A percentile compares a stretch with the other conserved stretches of the same genome.
phyloP scores from a whole-genome alignment of 2,888 invertebrate genomes.

The Coenonympha glycerion region DNA sequence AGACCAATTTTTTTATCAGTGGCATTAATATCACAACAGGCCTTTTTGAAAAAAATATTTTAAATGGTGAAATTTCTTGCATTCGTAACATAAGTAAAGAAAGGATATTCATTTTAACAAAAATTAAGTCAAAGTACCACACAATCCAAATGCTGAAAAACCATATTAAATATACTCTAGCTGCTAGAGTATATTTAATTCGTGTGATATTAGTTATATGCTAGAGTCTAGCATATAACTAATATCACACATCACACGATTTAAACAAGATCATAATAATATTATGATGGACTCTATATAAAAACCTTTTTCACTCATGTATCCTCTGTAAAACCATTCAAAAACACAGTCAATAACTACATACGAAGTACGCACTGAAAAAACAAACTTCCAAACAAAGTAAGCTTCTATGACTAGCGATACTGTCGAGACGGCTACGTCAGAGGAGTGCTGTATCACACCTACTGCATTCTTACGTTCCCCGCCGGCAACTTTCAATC shows the following conservation, averaged over 20 bases:
- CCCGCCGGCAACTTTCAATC: constrained; percentile 33
- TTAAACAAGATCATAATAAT: neutral
- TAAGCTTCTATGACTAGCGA: neutral
- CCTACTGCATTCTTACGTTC: constrained; percentile 37
- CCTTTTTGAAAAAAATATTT: too few relatives aligned
- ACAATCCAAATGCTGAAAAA: too few relatives aligned
- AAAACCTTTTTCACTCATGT: constrained; percentile 5
- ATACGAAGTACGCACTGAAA: neutral
- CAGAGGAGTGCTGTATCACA: constrained; percentile 46
- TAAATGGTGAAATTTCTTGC: too few relatives aligned
- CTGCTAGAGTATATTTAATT: too few relatives aligned
- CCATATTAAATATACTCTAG: too few relatives aligned
- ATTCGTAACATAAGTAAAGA: too few relatives aligned
- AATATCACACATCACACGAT: neutral
- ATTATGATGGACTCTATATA: neutral
- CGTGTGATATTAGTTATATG: too few relatives aligned
- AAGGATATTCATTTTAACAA: too few relatives aligned
- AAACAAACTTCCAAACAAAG: neutral
- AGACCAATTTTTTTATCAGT: too few relatives aligned
- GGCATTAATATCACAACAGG: too few relatives aligned
- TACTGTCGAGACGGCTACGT: constrained; percentile 33
- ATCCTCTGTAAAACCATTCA: neutral
- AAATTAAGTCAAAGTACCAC: too few relatives aligned
- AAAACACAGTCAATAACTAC: neutral
- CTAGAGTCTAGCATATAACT: too few relatives aligned